Conservation (phyloP, 92 coral and sea anemone genomes). For the Montipora capitata region DNA sequence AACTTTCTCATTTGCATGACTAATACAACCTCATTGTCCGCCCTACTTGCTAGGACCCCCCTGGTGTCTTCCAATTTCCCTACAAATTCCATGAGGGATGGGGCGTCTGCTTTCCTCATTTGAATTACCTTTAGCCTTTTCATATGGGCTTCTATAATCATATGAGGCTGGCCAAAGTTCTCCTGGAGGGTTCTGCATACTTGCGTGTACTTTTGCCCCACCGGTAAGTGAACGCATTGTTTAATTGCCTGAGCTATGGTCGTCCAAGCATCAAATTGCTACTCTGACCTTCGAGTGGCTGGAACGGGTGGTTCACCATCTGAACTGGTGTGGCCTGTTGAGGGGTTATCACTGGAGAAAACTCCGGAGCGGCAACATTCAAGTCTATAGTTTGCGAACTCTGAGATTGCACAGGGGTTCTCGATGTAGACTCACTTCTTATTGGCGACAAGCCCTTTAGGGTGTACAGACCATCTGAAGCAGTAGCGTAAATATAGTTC, state of each 20-base stretch:
- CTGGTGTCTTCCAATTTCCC: conserved; percentile 66
- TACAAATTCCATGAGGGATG: background rate
- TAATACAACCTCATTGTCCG: conserved; percentile 79
- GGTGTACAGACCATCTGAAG: background rate
- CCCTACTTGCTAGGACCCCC: conserved; percentile 79
- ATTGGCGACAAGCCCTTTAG: background rate
- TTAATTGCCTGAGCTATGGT: background rate
- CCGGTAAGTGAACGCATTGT: too few species aligned
- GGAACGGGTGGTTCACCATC: too few species aligned
- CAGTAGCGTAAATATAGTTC: too few species aligned
- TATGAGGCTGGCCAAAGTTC: background rate
- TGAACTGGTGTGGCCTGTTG: too few species aligned
- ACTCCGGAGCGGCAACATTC: background rate
- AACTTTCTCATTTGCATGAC: conserved; percentile 78
- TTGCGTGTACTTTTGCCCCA: background rate
- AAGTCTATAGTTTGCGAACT: background rate
- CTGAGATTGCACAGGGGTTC: background rate
- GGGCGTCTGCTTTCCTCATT: conserved; percentile 70
- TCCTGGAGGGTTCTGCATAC: background rate
- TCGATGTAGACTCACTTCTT: background rate
- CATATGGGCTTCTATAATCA: conserved; percentile 82
- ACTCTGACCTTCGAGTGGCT: too few species aligned
- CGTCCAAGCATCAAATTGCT: background rate
- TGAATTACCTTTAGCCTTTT: conserved; percentile 70
- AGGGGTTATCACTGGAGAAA: too few species aligned